Base-by-base conservation (phyloP, 2,797 vertebrate genomes). In the Todus mexicanus region DNA sequence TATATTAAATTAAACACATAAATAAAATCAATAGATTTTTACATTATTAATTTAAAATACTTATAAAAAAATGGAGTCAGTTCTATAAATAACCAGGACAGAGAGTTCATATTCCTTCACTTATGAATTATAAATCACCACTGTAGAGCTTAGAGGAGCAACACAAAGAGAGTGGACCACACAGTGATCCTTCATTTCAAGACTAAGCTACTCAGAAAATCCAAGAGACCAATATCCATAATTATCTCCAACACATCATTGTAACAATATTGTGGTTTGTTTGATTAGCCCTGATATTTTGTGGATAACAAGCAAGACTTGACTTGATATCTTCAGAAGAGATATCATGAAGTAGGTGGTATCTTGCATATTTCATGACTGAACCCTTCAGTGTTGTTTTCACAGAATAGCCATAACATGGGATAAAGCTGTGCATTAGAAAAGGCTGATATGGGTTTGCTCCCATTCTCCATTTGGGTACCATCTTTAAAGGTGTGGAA, bases 41-140 rank as follows among this genome's bases (percentile, higher is more conserved):
- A 74, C 83, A 95, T 96, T 93, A 95, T 84, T 96, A 92, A 94
- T 96, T 96, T 94, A 73, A 79, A 91, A 96, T 77, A 71, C 7
- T 76, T 94, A 92, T 81, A 5, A 88, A 94, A 89, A 90, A 90
- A 64, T n/a, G 9, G 15, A 95, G 33, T 11, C 25, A 40, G 45
- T 74, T 95, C 92, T 92, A 95, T 91, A 92, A 93, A 96, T 95
- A 96, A 60, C 9, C 23, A 73, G 33, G 37, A 48, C 10, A 90
- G 29, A 86, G 66, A 78, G 17, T 84, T 91, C 29, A 65, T 74
- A 68, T 72, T 90, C 69, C 22, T 88, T 89, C 84, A 94, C 25
- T 89, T 88, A 95, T 94, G 51, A 96, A 96, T 95, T 93, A 94
- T 95, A 60, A 76, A 95, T 88, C 51, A 76, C 17, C 7, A 31